These are phyloP conservation scores for Drosophila atroscutellata DNA, from an alignment of 2,888 invertebrate species.

Conservation along the genomic window DNA sequence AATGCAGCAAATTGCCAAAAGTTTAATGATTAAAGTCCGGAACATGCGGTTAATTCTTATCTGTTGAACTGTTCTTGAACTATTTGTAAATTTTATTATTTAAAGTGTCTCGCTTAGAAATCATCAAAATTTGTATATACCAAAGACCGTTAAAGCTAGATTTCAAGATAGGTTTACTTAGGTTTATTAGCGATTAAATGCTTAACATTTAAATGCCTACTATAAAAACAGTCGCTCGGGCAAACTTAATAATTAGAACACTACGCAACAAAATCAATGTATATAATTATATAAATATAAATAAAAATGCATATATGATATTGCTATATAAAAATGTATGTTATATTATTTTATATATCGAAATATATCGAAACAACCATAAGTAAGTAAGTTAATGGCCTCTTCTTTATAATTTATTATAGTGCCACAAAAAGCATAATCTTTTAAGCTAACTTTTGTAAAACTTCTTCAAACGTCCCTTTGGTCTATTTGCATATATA, in stretches of 20 bases:
- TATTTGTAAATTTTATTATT: not conserved
- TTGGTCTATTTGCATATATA: not conserved
- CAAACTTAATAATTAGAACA: not conserved
- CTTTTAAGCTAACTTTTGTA: not conserved
- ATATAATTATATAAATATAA: not conserved
- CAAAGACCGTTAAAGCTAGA: not conserved
- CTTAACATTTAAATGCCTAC: not conserved
- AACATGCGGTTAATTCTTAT: constrained; percentile 20
- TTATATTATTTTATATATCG: not conserved
- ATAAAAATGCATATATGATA: too few species aligned
- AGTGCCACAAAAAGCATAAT: not conserved
- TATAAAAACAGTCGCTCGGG: not conserved
- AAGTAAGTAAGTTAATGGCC: not conserved
- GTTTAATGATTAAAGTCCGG: constrained; percentile 13
- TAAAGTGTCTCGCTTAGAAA: not conserved
- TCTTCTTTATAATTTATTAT: not conserved
- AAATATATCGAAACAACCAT: not conserved
- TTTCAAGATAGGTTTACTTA: not conserved
- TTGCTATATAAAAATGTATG: too few species aligned
- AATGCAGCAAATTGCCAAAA: constrained; percentile 41
- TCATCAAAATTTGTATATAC: not conserved
- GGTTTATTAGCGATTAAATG: not conserved
- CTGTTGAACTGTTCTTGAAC: constrained; percentile 5
- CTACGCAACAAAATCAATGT: not conserved
- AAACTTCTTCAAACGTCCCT: not conserved